Conservation (phyloP, 2,888 invertebrate species). For the Steinernema carpocapsae region DNA sequence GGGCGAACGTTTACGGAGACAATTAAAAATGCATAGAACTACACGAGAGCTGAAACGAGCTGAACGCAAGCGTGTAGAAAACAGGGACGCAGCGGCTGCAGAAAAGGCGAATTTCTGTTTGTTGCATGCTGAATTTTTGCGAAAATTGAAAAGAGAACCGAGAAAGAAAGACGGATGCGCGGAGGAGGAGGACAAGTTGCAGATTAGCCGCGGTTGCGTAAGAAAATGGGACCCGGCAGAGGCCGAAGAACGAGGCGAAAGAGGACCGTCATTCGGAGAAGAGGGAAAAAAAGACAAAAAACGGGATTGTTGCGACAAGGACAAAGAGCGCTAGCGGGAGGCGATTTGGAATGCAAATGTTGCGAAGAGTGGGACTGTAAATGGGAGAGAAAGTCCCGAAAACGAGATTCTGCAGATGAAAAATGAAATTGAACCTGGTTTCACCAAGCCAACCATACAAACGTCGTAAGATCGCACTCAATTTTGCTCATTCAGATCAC, state of each 20-base stretch:
- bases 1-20: background rate
- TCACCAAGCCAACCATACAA: background rate
- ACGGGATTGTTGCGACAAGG: background rate
- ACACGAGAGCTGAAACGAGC: no score
- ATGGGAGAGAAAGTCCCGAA: background rate
- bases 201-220: slow-evolving; percentile 21
- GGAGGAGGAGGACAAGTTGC: background rate
- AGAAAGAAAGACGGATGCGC: background rate
- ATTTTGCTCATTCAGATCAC: no score
- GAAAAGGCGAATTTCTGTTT: background rate
- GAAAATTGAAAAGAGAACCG: background rate
- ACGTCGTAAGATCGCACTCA: no score
- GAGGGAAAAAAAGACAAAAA: background rate
- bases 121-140: background rate
- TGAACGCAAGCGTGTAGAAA: no score
- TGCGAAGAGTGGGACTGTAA: background rate
- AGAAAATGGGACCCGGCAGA: background rate
- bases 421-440: background rate
- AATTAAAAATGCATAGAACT: slow-evolving; percentile 24
- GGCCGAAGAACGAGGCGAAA: slow-evolving; percentile 2
- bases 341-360: no score
- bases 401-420: background rate
- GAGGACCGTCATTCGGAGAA: background rate
- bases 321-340: no score
- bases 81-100: no score